Evolutionary conservation across 2,113 vertebrate species (phyloP).

Genomic region (Saccopteryx bilineata): DNA sequence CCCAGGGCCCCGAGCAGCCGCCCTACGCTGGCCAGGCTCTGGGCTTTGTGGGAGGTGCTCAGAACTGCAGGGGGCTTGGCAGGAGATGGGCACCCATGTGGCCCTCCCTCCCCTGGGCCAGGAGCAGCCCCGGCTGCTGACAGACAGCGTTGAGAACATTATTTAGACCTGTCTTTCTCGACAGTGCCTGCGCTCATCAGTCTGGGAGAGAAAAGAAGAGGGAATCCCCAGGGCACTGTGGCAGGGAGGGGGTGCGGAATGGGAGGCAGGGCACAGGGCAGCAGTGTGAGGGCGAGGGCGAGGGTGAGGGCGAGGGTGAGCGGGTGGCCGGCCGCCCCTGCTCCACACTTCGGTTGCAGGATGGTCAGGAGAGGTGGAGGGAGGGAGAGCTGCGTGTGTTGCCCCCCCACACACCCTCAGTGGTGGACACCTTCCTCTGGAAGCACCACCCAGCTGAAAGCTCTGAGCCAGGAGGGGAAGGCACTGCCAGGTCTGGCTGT

Average conservation of each 20-base stretch:
- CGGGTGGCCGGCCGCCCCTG: neutral
- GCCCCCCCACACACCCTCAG: neutral
- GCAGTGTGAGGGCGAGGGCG: rapidly evolving
- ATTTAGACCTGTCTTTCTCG: conserved; percentile 48
- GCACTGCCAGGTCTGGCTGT: neutral
- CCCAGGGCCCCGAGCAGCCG: neutral
- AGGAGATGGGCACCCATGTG: neutral
- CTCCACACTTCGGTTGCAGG: neutral
- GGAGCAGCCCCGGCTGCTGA: neutral
- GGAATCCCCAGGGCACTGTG: neutral
- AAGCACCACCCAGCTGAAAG: conserved; percentile 51
- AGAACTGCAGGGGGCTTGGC: neutral
- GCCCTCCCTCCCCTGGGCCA: neutral
- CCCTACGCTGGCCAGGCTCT: neutral
- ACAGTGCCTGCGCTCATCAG: conserved; percentile 21
- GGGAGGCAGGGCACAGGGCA: neutral
- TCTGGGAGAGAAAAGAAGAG: neutral
- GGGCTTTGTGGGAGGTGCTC: neutral
- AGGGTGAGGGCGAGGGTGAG: too few species aligned
- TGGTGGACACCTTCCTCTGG: neutral
- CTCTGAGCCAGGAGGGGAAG: neutral
- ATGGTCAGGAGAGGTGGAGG: too few species aligned
- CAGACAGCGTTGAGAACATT: neutral
- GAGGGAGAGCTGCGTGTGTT: neutral
- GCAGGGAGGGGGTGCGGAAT: neutral